A percentile compares a stretch with the other conserved stretches of the same genome.
These are phyloP conservation scores for Philaenus spumarius DNA, from an alignment of 1,140 invertebrate genomes.

Conservation along the genomic window DNA sequence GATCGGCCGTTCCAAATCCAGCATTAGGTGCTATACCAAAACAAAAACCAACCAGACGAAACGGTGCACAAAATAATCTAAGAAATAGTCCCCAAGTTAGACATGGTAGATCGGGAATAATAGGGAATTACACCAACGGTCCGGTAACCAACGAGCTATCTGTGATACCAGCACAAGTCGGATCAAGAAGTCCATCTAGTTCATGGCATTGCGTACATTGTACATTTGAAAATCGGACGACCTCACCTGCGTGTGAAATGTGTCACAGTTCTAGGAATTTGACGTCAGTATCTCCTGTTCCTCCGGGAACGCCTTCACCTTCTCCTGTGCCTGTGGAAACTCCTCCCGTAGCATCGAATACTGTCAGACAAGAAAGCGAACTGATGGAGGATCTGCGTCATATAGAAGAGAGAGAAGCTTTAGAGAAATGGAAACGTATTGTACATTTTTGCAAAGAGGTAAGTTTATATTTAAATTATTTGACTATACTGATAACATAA, in stretches of 20 bases:
- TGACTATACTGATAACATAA: too few relatives aligned
- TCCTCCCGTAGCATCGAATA: conserved; percentile 23
- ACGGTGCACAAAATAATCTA: conserved; percentile 39
- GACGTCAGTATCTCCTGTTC: conserved; percentile 30
- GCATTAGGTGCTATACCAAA: conserved; percentile 34
- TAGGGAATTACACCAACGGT: conserved; percentile 1
- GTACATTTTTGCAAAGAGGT: conserved; percentile 75
- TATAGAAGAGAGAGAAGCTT: conserved; percentile 72
- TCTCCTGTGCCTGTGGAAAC: conserved; percentile 1
- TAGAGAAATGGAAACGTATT: conserved; percentile 78
- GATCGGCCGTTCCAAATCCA: background rate
- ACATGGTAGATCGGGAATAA: conserved; percentile 23
- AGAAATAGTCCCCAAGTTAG: conserved; percentile 36
- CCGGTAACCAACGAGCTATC: conserved; percentile 10
- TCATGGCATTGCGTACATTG: conserved; percentile 74
- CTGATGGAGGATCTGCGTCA: conserved; percentile 76
- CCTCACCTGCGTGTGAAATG: conserved; percentile 68
- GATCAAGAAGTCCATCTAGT: background rate
- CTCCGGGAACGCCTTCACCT: conserved; percentile 32
- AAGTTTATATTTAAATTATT: too few relatives aligned
- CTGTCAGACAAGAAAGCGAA: conserved; percentile 58
- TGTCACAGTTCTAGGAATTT: conserved; percentile 56
- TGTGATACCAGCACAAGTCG: conserved; percentile 14
- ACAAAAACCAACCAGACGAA: conserved; percentile 26
- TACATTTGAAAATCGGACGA: conserved; percentile 70